These are phyloP conservation scores for Hiodon alosoides DNA, from an alignment of 2,113 vertebrate genomes.

Conservation along the genomic window DNA sequence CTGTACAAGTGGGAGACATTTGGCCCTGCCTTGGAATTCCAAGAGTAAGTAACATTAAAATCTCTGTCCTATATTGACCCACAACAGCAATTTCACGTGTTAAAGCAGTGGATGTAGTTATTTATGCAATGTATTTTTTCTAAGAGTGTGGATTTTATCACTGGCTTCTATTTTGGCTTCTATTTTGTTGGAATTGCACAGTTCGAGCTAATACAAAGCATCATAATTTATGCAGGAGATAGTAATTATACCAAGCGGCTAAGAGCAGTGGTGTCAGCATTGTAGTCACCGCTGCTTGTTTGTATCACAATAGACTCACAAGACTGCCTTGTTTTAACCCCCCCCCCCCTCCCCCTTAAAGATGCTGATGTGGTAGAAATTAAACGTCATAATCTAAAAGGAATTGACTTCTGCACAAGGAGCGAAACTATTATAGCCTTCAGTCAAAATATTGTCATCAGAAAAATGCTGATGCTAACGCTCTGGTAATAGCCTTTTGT, in stretches of 20 bases:
- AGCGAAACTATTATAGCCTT: constrained; percentile 61
- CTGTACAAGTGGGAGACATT: no score
- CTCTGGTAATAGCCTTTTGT: constrained; percentile 37
- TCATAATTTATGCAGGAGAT: constrained; percentile 68
- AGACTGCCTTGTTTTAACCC: constrained; percentile 34
- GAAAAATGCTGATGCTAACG: constrained; percentile 56
- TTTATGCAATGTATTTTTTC: no score
- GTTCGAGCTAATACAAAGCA: background rate
- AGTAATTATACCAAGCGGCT: constrained; percentile 66
- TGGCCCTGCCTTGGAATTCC: no score
- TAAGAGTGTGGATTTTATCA: no score
- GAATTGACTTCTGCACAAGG: constrained; percentile 13
- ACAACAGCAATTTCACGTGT: no score
- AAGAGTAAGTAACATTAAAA: no score
- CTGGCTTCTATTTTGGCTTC: no score
- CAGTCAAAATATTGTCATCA: constrained; percentile 59
- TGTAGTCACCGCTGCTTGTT: constrained; percentile 38
- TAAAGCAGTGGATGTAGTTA: no score
- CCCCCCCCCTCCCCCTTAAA: constrained; percentile 32
- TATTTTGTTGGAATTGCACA: no score
- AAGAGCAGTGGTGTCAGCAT: constrained; percentile 64
- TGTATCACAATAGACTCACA: constrained; percentile 33
- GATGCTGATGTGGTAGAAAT: constrained; percentile 34
- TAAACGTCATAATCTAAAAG: constrained; percentile 30
- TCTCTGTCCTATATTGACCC: no score